Base-by-base conservation (phyloP, 1,140 invertebrate genomes). In the Zaprionus lachaisei region DNA sequence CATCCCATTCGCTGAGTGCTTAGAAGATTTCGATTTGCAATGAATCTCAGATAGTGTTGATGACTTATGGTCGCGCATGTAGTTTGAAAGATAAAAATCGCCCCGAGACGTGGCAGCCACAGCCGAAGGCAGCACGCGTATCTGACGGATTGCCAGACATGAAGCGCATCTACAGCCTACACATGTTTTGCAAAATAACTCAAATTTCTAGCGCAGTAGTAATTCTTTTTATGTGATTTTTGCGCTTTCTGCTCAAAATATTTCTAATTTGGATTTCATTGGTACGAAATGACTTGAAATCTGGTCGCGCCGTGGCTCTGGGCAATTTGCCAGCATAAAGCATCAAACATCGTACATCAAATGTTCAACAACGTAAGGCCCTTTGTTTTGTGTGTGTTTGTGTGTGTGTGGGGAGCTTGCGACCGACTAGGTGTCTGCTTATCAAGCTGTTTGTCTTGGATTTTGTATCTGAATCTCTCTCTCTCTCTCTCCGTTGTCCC, bases 171-270 rank as follows among this genome's bases (percentile, higher is more conserved):
- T 68, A 90, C 81, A 87, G 84, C 65, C 67, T 68, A 89, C 84
- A 87, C 81, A 89, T 87, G 84, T 89, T 89, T 89, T 72, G 75
- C 71, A 78, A 80, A 89, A 87, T 87, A 87, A 84, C 89, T 87
- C 77, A 84, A 78, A 87, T 89, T 83, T 83, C 77, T 83, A 55
- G 64, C 69, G 54, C 56, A 60, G 44, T 17, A 67, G 12, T 41
- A 38, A 5, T 58, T 54, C 41, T 47, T 47, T 47, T 47, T 47
- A 47, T 47, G 41, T 47, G 41, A 47, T 47, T 51, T 55, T 17
- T 28, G n/a, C 51, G 7, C 67, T 77, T 68, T 38, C n/a, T 66
- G 56, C 28, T 51, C 38, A 79, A 74, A 81, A 75, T 81, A 79
- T 89, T 83, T 83, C 80, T 82, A 76, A 76, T 84, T 87, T 72